Evolutionary conservation across 2,113 vertebrate genomes (phyloP), one percentile per base, ranked within the genome.

Genomic region (Indicator indicator): DNA sequence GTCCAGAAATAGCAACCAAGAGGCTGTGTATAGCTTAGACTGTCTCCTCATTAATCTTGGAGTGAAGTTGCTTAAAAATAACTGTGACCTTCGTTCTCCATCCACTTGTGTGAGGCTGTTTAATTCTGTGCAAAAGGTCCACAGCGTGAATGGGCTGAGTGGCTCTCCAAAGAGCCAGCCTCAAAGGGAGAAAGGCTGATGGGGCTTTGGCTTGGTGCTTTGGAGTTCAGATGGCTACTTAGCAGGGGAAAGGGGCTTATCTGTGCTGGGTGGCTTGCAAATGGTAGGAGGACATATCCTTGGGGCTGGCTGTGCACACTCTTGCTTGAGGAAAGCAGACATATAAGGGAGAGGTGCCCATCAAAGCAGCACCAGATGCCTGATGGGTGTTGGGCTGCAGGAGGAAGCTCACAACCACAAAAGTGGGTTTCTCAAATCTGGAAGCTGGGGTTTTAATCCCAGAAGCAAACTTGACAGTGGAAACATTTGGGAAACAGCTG

Each of bases 401-500:
- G 30, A 88, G 65, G 60, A 86, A 89, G 38, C 52, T 19, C 63
- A 30, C 64, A 50, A 26, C 24, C 56, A 9, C 36, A 80, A 54
- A 38, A 88, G 69, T 0, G 2, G 48, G 24, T 60, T 81, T 77
- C 76, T 83, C 38, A 60, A 67, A 18, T 52, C 56, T 92, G 86
- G 70, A 33, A 92, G 76, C 69, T 85, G 80, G 23, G 5, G 30
- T 96, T 88, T 90, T 56, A 92, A 96, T 83, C 27, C 54, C 92
- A 94, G 96, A 88, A 95, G 95, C 86, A 92, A 72, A 28, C 44
- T 93, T 33, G 42, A 74, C 30, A 5, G 80, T 75, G 77, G 76
- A 46, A 95, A 71, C 95, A 95, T 92, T 94, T 96, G 90, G 90
- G 73, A 58, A 96, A 95, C 95, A 96, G 96, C 92, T 96, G 95